Percentiles rank a stretch among this genome's conserved stretches.
Conservation (phyloP, 2,797 vertebrate species). For the Dallia pectoralis region DNA sequence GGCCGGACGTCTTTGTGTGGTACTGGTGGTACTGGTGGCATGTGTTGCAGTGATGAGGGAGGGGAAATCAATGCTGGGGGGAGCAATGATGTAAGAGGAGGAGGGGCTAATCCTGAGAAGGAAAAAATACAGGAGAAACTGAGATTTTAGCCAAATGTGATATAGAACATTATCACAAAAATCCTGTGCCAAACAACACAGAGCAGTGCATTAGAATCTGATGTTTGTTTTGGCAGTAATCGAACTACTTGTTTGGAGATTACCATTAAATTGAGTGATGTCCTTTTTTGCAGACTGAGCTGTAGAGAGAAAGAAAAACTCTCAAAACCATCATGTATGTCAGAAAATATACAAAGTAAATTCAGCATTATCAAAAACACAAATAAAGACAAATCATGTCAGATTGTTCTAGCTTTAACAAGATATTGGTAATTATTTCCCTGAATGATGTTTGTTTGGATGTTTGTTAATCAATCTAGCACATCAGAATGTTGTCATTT, state of each 20-base stretch:
- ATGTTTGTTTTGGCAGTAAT: not conserved
- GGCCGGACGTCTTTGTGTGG: conserved; percentile 67
- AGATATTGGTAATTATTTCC: no score
- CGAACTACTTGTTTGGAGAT: not conserved
- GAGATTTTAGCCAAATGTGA: not conserved
- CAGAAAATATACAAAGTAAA: no score
- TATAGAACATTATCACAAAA: not conserved
- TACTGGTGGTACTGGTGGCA: conserved; percentile 42
- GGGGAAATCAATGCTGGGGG: conserved; percentile 10
- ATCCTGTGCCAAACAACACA: not conserved
- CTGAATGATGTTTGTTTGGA: no score
- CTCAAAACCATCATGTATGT: not conserved
- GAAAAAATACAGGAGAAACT: not conserved
- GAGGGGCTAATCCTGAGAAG: conserved; percentile 52
- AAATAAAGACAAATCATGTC: no score
- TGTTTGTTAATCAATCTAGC: no score
- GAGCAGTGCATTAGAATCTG: not conserved
- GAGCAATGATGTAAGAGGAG: conserved; percentile 36
- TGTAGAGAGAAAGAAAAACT: not conserved
- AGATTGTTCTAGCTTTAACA: no score
- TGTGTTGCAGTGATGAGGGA: conserved; percentile 17
- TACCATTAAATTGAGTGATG: conserved; percentile 37
- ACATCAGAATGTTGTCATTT: no score
- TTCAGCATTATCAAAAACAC: no score
- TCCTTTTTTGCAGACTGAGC: conserved; percentile 15